Conservation (phyloP, 2,113 vertebrate species). For the Clarias macrocephalus region DNA sequence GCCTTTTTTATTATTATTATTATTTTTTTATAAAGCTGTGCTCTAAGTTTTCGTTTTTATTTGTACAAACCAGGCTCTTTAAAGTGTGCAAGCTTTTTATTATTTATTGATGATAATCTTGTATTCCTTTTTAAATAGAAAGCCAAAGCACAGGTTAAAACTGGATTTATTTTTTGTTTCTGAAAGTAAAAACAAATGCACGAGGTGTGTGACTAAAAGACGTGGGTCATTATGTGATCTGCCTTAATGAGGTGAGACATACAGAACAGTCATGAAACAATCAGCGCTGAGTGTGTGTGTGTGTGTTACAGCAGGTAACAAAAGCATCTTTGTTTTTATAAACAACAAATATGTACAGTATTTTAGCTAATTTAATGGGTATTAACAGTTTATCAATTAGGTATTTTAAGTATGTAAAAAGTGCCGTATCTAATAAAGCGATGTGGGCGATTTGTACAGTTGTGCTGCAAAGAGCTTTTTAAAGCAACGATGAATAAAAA, state of each 20-base stretch:
- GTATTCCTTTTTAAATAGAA: conserved; percentile 56
- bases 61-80: conserved; percentile 63
- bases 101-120: conserved; percentile 72
- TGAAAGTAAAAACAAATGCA: conserved; percentile 32
- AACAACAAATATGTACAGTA: conserved; percentile 57
- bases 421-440: conserved; percentile 63
- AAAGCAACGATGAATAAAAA: conserved; percentile 14
- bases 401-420: conserved; percentile 62
- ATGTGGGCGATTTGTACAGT: conserved; percentile 29
- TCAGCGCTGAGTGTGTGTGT: conserved; percentile 17
- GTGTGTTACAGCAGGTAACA: not conserved
- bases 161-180: conserved; percentile 44
- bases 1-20: too few relatives aligned
- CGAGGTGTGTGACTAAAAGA: conserved; percentile 7
- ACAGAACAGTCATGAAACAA: conserved; percentile 2
- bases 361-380: conserved; percentile 63
- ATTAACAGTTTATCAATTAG: conserved; percentile 58
- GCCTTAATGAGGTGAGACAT: not conserved
- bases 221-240: conserved; percentile 30
- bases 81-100: conserved; percentile 55
- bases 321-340: conserved; percentile 44
- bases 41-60: conserved; percentile 54
- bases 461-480: conserved; percentile 57
- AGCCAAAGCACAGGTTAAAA: conserved; percentile 55
- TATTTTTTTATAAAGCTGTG: conserved; percentile 55